Percentiles rank a stretch among this genome's conserved stretches.
These are phyloP conservation scores for Saccostrea echinata DNA, from an alignment of 1,140 invertebrate species.

Conservation along the genomic window DNA sequence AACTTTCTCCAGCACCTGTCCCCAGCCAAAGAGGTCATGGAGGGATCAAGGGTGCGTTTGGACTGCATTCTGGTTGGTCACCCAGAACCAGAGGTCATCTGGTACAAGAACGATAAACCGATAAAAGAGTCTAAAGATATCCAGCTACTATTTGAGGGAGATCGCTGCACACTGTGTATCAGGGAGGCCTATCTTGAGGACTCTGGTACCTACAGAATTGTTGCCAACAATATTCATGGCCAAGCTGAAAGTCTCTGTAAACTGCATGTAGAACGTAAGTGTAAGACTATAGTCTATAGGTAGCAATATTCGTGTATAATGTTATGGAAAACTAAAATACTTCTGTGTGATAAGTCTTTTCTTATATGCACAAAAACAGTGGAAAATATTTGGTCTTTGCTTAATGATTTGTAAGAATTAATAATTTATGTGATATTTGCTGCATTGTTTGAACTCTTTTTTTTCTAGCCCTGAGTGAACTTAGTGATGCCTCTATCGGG, in stretches of 20 bases:
- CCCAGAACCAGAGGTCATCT: conserved; percentile 81
- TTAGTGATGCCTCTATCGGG: conserved; percentile 77
- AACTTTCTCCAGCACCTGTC: conserved; percentile 86
- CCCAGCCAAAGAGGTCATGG: conserved; percentile 80
- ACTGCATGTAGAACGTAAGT: conserved; percentile 79
- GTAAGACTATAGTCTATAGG: background rate
- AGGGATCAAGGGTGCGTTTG: conserved; percentile 77
- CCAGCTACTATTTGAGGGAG: conserved; percentile 78
- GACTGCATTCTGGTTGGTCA: conserved; percentile 81
- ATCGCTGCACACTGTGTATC: conserved; percentile 79
- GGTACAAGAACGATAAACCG: conserved; percentile 78
- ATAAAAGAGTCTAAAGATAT: conserved; percentile 79
- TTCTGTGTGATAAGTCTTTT: background rate
- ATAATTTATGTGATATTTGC: background rate
- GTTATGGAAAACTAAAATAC: background rate
- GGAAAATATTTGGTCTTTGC: background rate
- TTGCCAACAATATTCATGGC: conserved; percentile 79
- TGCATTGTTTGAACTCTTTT: background rate
- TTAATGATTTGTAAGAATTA: too few relatives aligned
- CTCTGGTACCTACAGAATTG: conserved; percentile 79
- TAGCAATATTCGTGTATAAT: background rate
- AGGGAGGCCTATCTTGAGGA: conserved; percentile 79
- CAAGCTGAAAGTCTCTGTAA: conserved; percentile 78
- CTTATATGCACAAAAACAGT: background rate
- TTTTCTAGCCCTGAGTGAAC: conserved; percentile 77